phyloP scores from a whole-genome alignment of 2,797 vertebrate genomes.

The Melopsittacus undulatus region DNA sequence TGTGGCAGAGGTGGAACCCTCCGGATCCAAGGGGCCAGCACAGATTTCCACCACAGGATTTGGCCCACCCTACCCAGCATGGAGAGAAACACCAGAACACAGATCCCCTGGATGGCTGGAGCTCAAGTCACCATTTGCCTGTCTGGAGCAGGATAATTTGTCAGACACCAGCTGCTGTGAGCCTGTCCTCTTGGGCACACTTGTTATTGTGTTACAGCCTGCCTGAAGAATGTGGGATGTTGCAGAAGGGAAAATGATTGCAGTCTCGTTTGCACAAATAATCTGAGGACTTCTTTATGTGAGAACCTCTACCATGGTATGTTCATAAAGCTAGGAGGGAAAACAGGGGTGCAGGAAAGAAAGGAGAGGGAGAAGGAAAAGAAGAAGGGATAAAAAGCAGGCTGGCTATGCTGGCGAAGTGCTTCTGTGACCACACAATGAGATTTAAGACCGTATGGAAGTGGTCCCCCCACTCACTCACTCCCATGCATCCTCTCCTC shows the following conservation, averaged over 20 bases:
- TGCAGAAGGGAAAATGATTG: slow-evolving; percentile 61
- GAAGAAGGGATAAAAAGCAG: neutral
- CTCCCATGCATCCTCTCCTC: neutral
- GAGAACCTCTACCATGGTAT: neutral
- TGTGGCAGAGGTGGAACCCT: neutral
- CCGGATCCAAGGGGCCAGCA: neutral
- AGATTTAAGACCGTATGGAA: slow-evolving; percentile 63
- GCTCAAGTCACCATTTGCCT: slow-evolving; percentile 72
- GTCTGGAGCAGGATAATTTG: slow-evolving; percentile 77
- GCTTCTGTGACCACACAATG: slow-evolving; percentile 66
- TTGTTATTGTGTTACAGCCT: slow-evolving; percentile 78
- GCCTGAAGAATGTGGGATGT: slow-evolving; percentile 73
- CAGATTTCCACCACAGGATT: neutral
- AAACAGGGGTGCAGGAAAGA: neutral
- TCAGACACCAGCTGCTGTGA: slow-evolving; percentile 79
- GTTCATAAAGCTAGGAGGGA: neutral
- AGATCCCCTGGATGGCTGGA: slow-evolving; percentile 55
- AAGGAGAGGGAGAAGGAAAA: neutral
- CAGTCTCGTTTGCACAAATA: slow-evolving; percentile 52
- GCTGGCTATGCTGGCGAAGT: slow-evolving; percentile 13
- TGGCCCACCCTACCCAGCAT: neutral
- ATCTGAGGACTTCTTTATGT: slow-evolving; percentile 28
- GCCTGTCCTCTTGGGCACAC: slow-evolving; percentile 76
- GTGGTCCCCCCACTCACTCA: neutral
- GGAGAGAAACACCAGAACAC: slow-evolving; percentile 4